Conservation (phyloP, 2,888 invertebrate genomes). For the Trichopria drosophilae region DNA sequence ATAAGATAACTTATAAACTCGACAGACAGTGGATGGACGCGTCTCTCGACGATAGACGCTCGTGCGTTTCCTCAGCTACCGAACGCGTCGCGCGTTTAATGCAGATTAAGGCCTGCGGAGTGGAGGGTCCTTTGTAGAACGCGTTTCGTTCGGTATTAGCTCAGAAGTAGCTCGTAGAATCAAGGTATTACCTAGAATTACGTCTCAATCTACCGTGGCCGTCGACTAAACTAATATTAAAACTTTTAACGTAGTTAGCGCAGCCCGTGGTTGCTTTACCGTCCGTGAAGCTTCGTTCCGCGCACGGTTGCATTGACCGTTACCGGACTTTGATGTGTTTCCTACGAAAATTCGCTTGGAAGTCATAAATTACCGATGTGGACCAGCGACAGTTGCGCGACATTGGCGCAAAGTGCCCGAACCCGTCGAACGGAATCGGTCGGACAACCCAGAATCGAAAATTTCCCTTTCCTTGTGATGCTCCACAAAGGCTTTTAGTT, state of each 20-base stretch:
- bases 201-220: constrained; percentile 60
- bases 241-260: constrained; percentile 59
- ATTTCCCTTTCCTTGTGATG: no score
- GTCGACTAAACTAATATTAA: constrained; percentile 60
- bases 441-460: no score
- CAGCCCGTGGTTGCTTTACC: constrained; percentile 57
- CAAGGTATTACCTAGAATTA: constrained; percentile 59
- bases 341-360: constrained; percentile 53
- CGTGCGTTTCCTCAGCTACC: constrained; percentile 43
- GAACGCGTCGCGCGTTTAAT: constrained; percentile 55
- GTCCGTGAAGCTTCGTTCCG: constrained; percentile 52
- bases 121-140: constrained; percentile 56
- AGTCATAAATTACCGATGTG: constrained; percentile 55
- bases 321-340: constrained; percentile 57
- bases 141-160: constrained; percentile 56
- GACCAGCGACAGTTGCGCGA: constrained; percentile 39
- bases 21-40: no score
- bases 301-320: constrained; percentile 53
- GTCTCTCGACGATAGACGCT: constrained; percentile 29
- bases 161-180: constrained; percentile 56
- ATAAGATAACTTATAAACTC: no score
- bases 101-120: constrained; percentile 53
- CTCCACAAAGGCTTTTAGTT: no score
- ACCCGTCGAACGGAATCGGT: no score
- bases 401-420: no score